Base-by-base conservation (phyloP, 2,888 invertebrate genomes). In the Cordilura impudica region DNA sequence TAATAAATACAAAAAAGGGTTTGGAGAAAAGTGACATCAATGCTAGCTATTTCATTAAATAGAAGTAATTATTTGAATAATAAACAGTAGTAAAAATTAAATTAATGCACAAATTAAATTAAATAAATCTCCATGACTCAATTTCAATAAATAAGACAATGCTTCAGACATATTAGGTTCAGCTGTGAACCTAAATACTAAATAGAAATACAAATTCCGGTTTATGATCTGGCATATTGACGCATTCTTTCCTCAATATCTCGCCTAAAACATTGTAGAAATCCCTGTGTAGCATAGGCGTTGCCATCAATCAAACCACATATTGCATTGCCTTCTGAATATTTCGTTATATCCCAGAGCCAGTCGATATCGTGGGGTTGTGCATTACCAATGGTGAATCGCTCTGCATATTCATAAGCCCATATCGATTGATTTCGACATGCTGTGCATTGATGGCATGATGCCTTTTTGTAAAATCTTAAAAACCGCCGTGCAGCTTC, bases 361-460 rank as follows among this genome's bases (percentile, higher is more conserved):
- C 98, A 98, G 87, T 99, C 98, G 83, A 99, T 98, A 92, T 99
- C 99, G 81, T 95, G 95, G 0, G 94, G 93, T 83, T 94, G 94
- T 0, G 97, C 98, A 88, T 98, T 95, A 54, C 99, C 99, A 70
- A 95, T 94, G 23, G 96, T 93, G 86, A 96, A 93, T 89, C 93
- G 91, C 84, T 91, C 91, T 91, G 95, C 93, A 84, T 95, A 93
- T 91, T 97, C 96, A 89, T 95, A 94, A 94, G 98, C 95, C 97
- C 98, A 98, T 7, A 92, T 93, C 79, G 95, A 95, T 16, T 98
- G 98, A 91, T 99, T 98, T 69, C 99, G 93, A 89, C 99, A 99
- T 4, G 98, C 98, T 65, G 98, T 98, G 90, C 99, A 99, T 91
- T 99, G 99, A 3, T 99, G 99, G 89, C 99, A 99, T 19, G 97